Evolutionary conservation across 2,113 vertebrate species (phyloP).

Genomic region (Lamprologus callipterus): DNA sequence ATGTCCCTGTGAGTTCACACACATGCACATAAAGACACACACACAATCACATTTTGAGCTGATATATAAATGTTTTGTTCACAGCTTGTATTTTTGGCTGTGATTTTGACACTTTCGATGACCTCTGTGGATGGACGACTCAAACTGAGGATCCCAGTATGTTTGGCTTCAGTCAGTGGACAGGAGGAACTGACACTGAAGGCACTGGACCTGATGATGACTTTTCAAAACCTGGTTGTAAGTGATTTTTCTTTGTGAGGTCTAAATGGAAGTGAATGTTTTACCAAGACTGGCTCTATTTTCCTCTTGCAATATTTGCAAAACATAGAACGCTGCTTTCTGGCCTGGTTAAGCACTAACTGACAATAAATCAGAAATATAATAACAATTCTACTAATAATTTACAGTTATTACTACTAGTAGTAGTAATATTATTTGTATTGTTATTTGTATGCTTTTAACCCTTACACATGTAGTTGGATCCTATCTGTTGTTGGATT

Average conservation of each 20-base stretch:
- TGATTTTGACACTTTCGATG: constrained; percentile 60
- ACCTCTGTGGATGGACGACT: constrained; percentile 70
- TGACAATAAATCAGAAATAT: neutral
- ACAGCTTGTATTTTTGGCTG: constrained; percentile 69
- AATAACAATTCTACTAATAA: neutral
- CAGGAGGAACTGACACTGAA: constrained; percentile 6
- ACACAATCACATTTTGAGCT: neutral
- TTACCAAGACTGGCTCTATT: neutral
- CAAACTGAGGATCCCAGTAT: neutral
- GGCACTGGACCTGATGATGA: constrained; percentile 75
- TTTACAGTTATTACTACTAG: neutral
- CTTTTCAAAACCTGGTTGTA: constrained; percentile 78
- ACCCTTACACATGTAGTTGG: constrained; percentile 59
- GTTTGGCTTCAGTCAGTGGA: constrained; percentile 53
- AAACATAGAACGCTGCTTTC: neutral
- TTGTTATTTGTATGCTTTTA: neutral
- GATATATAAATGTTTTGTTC: neutral
- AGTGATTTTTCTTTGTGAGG: neutral
- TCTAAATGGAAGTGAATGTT: neutral
- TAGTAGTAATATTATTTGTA: neutral
- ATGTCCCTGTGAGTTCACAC: constrained; percentile 56
- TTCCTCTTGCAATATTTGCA: neutral
- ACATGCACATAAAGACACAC: neutral
- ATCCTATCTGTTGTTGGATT: constrained; percentile 74
- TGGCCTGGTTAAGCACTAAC: neutral